Percentiles rank a stretch among this genome's conserved stretches.
phyloP scores from a whole-genome alignment of 2,888 invertebrate species.

The Uloborus plumipes region DNA sequence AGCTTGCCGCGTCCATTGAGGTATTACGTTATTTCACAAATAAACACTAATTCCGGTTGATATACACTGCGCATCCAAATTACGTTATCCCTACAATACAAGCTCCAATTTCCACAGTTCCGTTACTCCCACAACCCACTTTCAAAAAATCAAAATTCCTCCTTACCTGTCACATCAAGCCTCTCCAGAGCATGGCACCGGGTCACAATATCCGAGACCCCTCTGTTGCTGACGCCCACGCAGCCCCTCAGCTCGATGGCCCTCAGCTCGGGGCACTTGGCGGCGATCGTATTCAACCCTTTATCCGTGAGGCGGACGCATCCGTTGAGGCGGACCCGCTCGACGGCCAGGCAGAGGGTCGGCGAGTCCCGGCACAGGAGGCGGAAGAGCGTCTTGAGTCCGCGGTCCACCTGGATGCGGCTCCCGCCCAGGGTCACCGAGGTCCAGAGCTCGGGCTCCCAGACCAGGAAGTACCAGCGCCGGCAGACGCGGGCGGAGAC shows the following conservation, averaged over 20 bases:
- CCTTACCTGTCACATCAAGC: slow-evolving; percentile 85
- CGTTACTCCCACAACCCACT: too few relatives aligned
- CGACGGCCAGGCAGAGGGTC: slow-evolving; percentile 79
- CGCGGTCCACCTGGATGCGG: slow-evolving; percentile 78
- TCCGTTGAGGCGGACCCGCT: slow-evolving; percentile 78
- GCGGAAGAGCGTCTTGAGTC: slow-evolving; percentile 72
- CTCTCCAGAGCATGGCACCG: slow-evolving; percentile 86
- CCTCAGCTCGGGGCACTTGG: slow-evolving; percentile 85
- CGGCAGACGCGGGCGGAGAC: slow-evolving; percentile 82
- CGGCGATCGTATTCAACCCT: slow-evolving; percentile 82
- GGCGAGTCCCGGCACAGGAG: slow-evolving; percentile 72
- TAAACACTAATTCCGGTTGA: too few relatives aligned
- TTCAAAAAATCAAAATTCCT: too few relatives aligned
- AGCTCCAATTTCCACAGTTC: too few relatives aligned
- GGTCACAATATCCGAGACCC: slow-evolving; percentile 83
- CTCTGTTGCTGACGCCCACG: slow-evolving; percentile 81
- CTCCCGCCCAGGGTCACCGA: slow-evolving; percentile 78
- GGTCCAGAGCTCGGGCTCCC: slow-evolving; percentile 84
- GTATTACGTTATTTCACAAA: too few relatives aligned
- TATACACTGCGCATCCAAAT: too few relatives aligned
- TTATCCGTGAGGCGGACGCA: slow-evolving; percentile 83
- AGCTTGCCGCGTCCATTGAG: slow-evolving; percentile 80
- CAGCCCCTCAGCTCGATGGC: slow-evolving; percentile 85
- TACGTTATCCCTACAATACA: too few relatives aligned
- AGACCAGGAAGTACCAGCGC: slow-evolving; percentile 82